Conservation (phyloP, 2,888 invertebrate genomes). For the Hedya salicella region DNA sequence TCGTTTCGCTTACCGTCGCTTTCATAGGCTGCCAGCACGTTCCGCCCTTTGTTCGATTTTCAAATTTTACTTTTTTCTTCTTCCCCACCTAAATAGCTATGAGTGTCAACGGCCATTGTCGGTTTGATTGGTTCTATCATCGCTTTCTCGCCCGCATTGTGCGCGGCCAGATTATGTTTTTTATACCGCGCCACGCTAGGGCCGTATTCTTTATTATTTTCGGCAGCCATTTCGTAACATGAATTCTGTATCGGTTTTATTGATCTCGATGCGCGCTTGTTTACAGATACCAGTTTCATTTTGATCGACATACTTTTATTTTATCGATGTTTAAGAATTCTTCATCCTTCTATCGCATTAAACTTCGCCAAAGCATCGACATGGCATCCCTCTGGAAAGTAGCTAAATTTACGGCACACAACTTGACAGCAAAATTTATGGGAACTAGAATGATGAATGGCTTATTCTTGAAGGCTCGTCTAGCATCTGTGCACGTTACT, state of each 20-base stretch:
- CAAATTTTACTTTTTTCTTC: constrained; percentile 57
- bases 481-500: constrained; percentile 33
- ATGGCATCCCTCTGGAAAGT: constrained; percentile 34
- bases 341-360: constrained; percentile 2
- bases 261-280: constrained; percentile 53
- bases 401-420: constrained; percentile 40
- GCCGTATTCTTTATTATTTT: constrained; percentile 50
- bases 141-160: constrained; percentile 58
- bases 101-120: constrained; percentile 69
- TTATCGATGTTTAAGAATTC: constrained; percentile 27
- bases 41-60: constrained; percentile 68
- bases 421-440: constrained; percentile 41
- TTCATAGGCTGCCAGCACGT: constrained; percentile 63
- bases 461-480: constrained; percentile 39
- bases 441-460: constrained; percentile 43
- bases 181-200: constrained; percentile 50
- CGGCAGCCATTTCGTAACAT: constrained; percentile 56
- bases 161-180: constrained; percentile 57
- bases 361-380: constrained; percentile 18
- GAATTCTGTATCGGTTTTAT: constrained; percentile 53
- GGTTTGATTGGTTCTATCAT: constrained; percentile 65
- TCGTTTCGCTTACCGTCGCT: constrained; percentile 26
- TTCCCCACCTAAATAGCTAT: constrained; percentile 57
- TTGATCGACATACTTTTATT: constrained; percentile 56
- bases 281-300: constrained; percentile 49